Evolutionary conservation across 2,797 vertebrate genomes (phyloP).

Genomic region (Arctocebus calabarensis): DNA sequence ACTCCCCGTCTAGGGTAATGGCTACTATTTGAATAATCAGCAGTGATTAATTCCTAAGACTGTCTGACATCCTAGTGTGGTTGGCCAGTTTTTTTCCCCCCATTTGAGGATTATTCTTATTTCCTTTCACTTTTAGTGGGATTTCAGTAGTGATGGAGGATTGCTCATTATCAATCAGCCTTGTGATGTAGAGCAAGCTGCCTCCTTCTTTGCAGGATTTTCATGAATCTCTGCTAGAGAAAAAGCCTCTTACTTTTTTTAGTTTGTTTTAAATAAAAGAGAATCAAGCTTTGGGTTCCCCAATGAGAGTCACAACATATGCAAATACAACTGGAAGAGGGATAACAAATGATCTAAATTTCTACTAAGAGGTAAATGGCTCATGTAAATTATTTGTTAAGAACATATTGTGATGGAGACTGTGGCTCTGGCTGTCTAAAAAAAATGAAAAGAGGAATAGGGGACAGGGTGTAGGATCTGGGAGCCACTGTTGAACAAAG

Average conservation of each 20-base stretch:
- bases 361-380: not conserved
- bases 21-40: not conserved
- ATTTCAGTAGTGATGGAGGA: not conserved
- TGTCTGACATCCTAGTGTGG: not conserved
- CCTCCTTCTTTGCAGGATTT: not conserved
- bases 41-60: not conserved
- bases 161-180: not conserved
- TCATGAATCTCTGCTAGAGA: not conserved
- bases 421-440: not conserved
- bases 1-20: not conserved
- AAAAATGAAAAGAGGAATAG: not conserved
- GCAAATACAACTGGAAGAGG: conserved; percentile 28
- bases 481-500: not conserved
- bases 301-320: not conserved
- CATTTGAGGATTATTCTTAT: not conserved
- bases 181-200: not conserved
- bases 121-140: not conserved
- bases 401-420: not conserved
- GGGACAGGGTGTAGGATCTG: not conserved
- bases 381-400: conserved; percentile 53
- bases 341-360: conserved; percentile 39
- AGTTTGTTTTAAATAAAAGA: not conserved
- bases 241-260: not conserved
- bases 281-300: conserved; percentile 6
- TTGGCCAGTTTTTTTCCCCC: not conserved